Base-by-base conservation (phyloP, 1,140 invertebrate species). In the Nephila pilipes region DNA sequence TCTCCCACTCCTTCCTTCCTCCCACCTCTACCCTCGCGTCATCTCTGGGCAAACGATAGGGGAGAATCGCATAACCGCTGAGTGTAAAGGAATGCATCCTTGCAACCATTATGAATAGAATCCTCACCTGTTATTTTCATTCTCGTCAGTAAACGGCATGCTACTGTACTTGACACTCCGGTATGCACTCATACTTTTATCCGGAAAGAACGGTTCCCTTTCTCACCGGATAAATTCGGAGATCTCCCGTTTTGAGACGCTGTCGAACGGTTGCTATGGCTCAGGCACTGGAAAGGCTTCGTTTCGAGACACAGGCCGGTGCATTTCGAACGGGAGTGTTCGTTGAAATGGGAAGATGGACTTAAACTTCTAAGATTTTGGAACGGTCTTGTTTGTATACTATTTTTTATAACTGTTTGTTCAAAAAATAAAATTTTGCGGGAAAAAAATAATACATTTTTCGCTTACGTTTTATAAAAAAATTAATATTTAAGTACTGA, bases 71-170 rank as follows among this genome's bases (percentile, higher is more conserved):
- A 20, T 75, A 46, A 75, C 69, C 5, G 20, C 5, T 20, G 58
- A 10, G 29, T 69, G 65, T 29, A 20, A 81, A 54, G 36, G 80
- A 54, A 83, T 83, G 2, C 20, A 54, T 54, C 8, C 38, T 5
- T 12, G 8, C 2, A 36, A 20, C 0, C 14, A 80, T 38, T 80
- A 16, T 80, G 16, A 18, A 32, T 32, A 36, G 14, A 14, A 32
- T 16, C n/a, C 85, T 87, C 22, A 88, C 87, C 87, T 88, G 63
- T 69, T 88, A 32, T 88, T 88, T 16, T 88, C 87, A 32, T 69
- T 88, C 8, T 88, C 87, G 14, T 88, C 87, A 3, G 87, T 1
- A 29, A 75, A 88, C 0, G 87, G 38, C n/a, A 55, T 54, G 25
- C 20, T 69, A 10, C 16, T 55, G 60, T 38, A 75, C n/a, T 88